phyloP scores from a whole-genome alignment of 2,888 invertebrate genomes.

The Caenorhabditis sp. region DNA sequence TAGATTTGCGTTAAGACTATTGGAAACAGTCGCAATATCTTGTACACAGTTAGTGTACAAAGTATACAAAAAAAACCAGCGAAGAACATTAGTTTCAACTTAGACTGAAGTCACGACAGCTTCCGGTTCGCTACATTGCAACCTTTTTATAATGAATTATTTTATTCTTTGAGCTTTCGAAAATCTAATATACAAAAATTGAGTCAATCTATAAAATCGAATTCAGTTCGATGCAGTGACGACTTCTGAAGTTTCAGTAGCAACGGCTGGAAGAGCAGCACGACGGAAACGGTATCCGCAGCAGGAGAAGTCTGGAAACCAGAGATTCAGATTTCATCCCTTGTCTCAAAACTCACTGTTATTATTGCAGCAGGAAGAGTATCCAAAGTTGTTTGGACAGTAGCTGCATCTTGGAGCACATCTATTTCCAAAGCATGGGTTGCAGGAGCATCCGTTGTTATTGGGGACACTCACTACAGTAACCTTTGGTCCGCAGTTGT shows the following conservation, averaged over 20 bases:
- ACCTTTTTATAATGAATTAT: slow-evolving; percentile 31
- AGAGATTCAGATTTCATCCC: neutral
- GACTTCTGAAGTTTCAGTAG: neutral
- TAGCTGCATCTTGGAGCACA: slow-evolving; percentile 54
- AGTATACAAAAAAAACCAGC: too few relatives aligned
- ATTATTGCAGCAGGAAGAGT: slow-evolving; percentile 47
- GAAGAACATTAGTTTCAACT: too few relatives aligned
- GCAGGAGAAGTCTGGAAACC: slow-evolving; percentile 56
- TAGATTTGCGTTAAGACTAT: too few relatives aligned
- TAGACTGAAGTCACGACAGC: too few relatives aligned
- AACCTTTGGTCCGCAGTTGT: slow-evolving; percentile 49
- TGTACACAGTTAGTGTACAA: too few relatives aligned
- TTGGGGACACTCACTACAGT: slow-evolving; percentile 41
- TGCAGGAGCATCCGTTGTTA: slow-evolving; percentile 52
- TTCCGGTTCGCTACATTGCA: too few relatives aligned
- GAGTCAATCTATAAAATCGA: neutral
- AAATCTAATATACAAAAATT: slow-evolving; percentile 34
- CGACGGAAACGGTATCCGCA: slow-evolving; percentile 50
- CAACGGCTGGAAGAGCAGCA: slow-evolving; percentile 8
- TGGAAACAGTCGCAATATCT: too few relatives aligned
- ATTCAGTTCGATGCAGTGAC: slow-evolving; percentile 13
- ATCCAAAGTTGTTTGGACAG: slow-evolving; percentile 30
- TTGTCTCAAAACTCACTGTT: slow-evolving; percentile 37
- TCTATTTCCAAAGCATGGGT: slow-evolving; percentile 32
- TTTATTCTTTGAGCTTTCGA: slow-evolving; percentile 24